Evolutionary conservation across 2,888 invertebrate genomes (phyloP), one percentile per base, ranked within the genome.

Genomic region (Nomada hirtipes): DNA sequence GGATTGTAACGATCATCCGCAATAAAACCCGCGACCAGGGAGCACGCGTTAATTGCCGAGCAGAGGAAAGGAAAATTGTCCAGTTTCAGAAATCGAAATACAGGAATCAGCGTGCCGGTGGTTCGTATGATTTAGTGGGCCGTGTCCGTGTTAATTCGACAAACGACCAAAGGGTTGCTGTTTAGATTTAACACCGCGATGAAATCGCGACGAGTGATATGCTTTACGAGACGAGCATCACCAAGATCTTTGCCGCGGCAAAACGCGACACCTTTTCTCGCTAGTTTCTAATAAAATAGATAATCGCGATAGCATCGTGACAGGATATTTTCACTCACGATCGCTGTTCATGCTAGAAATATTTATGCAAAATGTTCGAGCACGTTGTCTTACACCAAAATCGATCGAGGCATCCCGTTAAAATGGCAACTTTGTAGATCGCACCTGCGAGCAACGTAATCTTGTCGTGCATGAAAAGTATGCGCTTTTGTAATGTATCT

Each of bases 121-220:
- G 67, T 42, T 74, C 9, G 29, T 67, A 74, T 71, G 76, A 83
- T 81, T 83, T 83, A 75, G 71, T 59, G 26, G 47, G 61, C 64
- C 0, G 47, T 53, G 76, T 73, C 79, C 70, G 68, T 23, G 60
- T 52, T 79, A 76, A 79, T 87, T 77, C 81, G 73, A 83, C 59
- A 64, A 84, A 81, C 70, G 36, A 50, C 69, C 4, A 26, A 26
- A 47, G 72, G 29, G 23, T 50, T 55, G 70, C 61, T 83, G 85
- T 83, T 83, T 86, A 61, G 23, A 42, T 42, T 9, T 18, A 18
- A 29, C 29, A 29, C 50, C 0, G 20, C 1, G 42, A 10, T 26
- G 20, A 20, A n/a, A 67, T 70, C 69, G 55, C 76, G 55, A 60
- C 59, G 44, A 20, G 61, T 63, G 65, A 53, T 84, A 77, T 63